Evolutionary conservation across 2,797 vertebrate genomes (phyloP).

Genomic region (Nyctibius grandis): DNA sequence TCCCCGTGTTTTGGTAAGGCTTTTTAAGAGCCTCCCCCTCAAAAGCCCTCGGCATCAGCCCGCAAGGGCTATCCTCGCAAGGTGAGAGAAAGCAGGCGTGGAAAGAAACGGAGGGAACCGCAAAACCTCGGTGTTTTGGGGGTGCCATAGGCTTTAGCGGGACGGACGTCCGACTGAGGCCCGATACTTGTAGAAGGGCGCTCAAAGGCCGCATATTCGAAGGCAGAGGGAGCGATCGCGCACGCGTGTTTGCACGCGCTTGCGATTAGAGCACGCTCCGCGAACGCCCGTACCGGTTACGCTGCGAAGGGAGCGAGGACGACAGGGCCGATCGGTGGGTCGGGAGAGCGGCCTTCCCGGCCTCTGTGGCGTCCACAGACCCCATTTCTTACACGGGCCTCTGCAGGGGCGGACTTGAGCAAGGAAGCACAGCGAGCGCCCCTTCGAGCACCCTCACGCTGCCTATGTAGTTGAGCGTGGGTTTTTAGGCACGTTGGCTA

Average conservation of each 20-base stretch:
- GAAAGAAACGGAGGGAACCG: not conserved
- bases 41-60: not conserved
- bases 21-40: not conserved
- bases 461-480: not conserved
- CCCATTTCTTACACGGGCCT: accelerated
- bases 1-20: not conserved
- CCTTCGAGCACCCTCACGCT: no score
- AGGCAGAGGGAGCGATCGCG: not conserved
- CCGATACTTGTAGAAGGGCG: accelerated
- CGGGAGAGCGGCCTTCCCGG: accelerated
- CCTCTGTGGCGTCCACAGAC: not conserved
- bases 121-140: not conserved
- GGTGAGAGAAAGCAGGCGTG: accelerated
- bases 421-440: no score
- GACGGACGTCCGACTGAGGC: not conserved
- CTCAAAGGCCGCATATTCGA: accelerated
- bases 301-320: accelerated
- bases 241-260: accelerated
- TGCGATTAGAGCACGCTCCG: accelerated
- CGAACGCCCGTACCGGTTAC: accelerated
- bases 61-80: not conserved
- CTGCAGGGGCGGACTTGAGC: not conserved
- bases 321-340: accelerated
- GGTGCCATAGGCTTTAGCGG: accelerated
- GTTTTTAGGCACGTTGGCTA: not conserved